Base-by-base conservation (phyloP, 2,797 vertebrate species). In the Xerus rutilus region DNA sequence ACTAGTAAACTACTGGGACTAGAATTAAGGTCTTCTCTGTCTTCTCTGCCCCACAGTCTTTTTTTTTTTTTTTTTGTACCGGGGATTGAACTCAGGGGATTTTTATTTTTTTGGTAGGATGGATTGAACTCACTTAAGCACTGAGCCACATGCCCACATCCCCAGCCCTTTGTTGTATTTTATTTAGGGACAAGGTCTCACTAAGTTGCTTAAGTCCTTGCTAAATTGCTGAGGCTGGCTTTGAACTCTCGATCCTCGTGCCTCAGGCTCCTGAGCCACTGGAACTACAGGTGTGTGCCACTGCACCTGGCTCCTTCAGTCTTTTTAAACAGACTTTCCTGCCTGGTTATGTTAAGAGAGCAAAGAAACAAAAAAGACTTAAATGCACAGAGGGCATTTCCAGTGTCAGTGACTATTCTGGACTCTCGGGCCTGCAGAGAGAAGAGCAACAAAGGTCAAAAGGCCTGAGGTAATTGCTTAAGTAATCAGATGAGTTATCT, bases 361-460 rank as follows among this genome's bases (percentile, higher is more conserved):
- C 73, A 94, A 94, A 82, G 35, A 67, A 82, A 86, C 54, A 57
- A 93, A 28, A 47, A 74, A 74, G 64, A 15, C 21, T 5, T 65
- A 32, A 28, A n/a, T 35, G 17, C 32, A 78, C 12, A 6, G 81
- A 32, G 52, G 45, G 4, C 62, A 86, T n/a, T 89, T 85, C 39
- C 70, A 3, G 13, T 64, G 89, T 52, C 73, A 74, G 0, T 45
- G 79, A 93, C 85, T 73, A 47, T 45, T 54, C 64, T 28, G 70
- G 74, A 81, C 43, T 39, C 57, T 86, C 86, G 43, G 79, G 67
- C 54, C 91, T 82, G 45, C 25, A 47, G 72, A 84, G 28, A 91
- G 59, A 67, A 93, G 30, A 18, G 43, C 52, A 52, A 78, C 54
- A 45, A 72, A 67, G n/a, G 28, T 82, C 88, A 77, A 95, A 95